phyloP scores from a whole-genome alignment of 2,113 vertebrate genomes.

The mouse (Mus musculus) region DNA sequence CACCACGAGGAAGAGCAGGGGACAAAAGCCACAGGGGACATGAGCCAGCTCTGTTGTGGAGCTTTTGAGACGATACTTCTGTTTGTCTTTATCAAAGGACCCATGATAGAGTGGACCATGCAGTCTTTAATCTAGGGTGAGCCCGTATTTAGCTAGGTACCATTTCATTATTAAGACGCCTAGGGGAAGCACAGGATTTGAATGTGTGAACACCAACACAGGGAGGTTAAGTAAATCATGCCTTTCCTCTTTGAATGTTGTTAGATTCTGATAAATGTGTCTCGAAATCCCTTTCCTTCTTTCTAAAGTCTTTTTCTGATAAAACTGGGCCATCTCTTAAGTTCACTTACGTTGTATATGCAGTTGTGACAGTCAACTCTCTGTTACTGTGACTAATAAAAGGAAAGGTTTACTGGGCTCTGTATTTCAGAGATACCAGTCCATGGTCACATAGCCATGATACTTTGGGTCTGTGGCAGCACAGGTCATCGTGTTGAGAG shows the following conservation, averaged over 20 bases:
- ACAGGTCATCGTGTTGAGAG: background rate
- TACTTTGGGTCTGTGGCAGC: background rate
- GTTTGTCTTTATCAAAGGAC: background rate
- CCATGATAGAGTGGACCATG: background rate
- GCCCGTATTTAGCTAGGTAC: background rate
- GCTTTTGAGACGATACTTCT: background rate
- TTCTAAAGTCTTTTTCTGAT: slow-evolving; percentile 8
- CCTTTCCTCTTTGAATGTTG: background rate
- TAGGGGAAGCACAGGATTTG: background rate
- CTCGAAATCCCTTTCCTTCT: background rate
- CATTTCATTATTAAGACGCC: background rate
- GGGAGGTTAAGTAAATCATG: background rate
- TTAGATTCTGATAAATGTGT: background rate
- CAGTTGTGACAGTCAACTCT: background rate
- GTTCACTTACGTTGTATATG: background rate
- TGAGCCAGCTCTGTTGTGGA: background rate
- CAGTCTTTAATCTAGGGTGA: background rate
- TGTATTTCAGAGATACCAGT: background rate
- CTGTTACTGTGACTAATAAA: background rate
- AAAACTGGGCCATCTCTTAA: background rate
- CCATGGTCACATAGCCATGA: background rate
- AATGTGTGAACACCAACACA: background rate
- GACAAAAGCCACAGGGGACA: background rate
- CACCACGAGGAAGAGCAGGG: background rate
- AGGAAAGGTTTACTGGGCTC: background rate